Percentiles rank a stretch among this genome's conserved stretches.
phyloP scores from a whole-genome alignment of 1,140 invertebrate species.

The Laodelphax striatellus region DNA sequence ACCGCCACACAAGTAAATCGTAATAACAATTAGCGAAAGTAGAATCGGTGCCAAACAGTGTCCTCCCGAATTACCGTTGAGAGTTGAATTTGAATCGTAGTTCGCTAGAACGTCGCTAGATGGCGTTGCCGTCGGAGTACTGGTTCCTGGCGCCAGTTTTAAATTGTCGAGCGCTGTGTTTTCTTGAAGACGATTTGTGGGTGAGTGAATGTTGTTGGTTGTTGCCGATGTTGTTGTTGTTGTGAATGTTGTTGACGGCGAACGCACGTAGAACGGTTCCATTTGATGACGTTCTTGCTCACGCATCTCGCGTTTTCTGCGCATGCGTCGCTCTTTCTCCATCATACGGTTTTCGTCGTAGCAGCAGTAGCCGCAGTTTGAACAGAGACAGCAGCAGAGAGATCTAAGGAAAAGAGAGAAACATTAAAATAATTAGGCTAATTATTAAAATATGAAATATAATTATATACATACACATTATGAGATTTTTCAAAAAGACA shows the following conservation, averaged over 20 bases:
- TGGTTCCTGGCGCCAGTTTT: conserved; percentile 8
- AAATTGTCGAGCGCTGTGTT: conserved; percentile 3
- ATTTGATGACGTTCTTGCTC: conserved; percentile 42
- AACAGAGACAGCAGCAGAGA: conserved; percentile 69
- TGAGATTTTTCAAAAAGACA: no score
- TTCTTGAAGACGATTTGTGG: conserved; percentile 4
- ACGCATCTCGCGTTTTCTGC: conserved; percentile 60
- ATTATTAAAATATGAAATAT: no score
- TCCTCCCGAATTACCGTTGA: conserved; percentile 47
- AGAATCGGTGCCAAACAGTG: conserved; percentile 64
- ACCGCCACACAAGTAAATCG: conserved; percentile 75
- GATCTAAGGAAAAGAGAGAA: conserved; percentile 28
- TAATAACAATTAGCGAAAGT: conserved; percentile 64
- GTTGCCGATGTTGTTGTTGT: conserved; percentile 12
- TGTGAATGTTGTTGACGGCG: conserved; percentile 16
- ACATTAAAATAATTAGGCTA: no score
- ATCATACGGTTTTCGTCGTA: conserved; percentile 69
- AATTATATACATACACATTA: no score
- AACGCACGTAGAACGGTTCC: conserved; percentile 64
- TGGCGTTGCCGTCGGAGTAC: not conserved
- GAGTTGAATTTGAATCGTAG: conserved; percentile 28
- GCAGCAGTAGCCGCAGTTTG: conserved; percentile 74
- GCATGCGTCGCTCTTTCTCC: conserved; percentile 63
- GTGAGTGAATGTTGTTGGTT: not conserved
- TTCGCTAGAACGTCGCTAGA: conserved; percentile 34